phyloP scores from a whole-genome alignment of 2,113 vertebrate genomes.

The Caranx melampygus region DNA sequence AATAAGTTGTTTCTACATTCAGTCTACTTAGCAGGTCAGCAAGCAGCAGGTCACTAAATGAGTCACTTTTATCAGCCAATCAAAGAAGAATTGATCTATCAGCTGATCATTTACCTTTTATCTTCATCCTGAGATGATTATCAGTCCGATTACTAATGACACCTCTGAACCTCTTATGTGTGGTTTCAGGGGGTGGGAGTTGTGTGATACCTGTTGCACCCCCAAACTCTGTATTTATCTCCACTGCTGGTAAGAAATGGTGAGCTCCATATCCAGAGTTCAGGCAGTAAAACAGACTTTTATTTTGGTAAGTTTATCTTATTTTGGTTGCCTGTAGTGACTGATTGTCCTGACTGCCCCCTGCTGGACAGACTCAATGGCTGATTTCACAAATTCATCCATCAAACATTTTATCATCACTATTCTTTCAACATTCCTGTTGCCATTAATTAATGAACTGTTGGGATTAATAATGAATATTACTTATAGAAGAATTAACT shows the following conservation, averaged over 20 bases:
- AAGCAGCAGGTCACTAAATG: not conserved
- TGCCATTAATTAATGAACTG: not conserved
- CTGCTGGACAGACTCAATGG: not conserved
- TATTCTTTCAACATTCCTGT: no score
- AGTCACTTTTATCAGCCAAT: not conserved
- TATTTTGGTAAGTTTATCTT: not conserved
- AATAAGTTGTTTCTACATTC: not conserved
- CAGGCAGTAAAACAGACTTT: not conserved
- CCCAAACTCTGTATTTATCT: no score
- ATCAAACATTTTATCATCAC: not conserved
- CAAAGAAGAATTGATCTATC: not conserved
- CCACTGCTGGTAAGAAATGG: no score
- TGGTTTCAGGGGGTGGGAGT: no score
- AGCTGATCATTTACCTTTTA: not conserved
- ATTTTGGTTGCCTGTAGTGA: not conserved
- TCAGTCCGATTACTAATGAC: no score
- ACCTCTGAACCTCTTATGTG: no score
- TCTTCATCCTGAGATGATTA: not conserved
- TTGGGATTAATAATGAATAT: not conserved
- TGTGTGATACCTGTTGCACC: no score
- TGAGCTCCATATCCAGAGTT: not conserved
- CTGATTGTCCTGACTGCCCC: not conserved
- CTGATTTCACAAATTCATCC: no score
- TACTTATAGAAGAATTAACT: not conserved
- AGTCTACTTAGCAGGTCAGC: not conserved